phyloP scores from a whole-genome alignment of 2,888 invertebrate genomes.

The Meliscaeva auricollis region DNA sequence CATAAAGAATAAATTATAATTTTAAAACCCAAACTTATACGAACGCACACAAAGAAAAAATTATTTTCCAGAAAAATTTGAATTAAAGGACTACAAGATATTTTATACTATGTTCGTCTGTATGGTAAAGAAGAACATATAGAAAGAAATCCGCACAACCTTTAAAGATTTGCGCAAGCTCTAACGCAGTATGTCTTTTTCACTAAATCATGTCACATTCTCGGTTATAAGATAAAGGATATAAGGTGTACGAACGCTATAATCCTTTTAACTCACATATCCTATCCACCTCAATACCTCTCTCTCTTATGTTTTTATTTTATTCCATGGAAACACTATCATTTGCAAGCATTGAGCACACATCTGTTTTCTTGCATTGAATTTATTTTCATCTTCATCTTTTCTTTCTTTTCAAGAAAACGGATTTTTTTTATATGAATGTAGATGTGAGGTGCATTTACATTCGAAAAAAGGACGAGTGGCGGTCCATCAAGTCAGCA shows the following conservation, averaged over 20 bases:
- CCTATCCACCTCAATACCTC: background rate
- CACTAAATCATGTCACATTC: constrained; percentile 70
- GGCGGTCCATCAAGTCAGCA: constrained; percentile 24
- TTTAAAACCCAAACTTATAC: too few species aligned
- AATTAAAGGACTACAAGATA: too few species aligned
- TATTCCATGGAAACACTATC: constrained; percentile 3
- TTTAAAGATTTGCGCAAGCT: constrained; percentile 25
- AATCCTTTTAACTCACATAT: constrained; percentile 61
- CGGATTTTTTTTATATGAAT: background rate
- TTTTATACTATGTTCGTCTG: too few species aligned
- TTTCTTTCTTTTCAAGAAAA: background rate
- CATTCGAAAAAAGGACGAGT: background rate
- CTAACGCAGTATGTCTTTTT: constrained; percentile 64
- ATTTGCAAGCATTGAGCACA: constrained; percentile 18
- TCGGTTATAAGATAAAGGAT: constrained; percentile 12
- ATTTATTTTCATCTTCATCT: constrained; percentile 26
- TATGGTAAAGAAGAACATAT: too few species aligned
- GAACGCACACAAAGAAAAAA: too few species aligned
- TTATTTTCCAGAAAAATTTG: too few species aligned
- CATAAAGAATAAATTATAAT: too few species aligned
- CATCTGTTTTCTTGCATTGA: constrained; percentile 33
- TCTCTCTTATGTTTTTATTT: background rate
- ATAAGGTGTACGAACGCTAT: constrained; percentile 43
- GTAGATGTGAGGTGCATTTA: background rate
- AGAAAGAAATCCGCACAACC: constrained; percentile 19